Conservation (phyloP, 2,888 invertebrate species). For the Melieria omissa region DNA sequence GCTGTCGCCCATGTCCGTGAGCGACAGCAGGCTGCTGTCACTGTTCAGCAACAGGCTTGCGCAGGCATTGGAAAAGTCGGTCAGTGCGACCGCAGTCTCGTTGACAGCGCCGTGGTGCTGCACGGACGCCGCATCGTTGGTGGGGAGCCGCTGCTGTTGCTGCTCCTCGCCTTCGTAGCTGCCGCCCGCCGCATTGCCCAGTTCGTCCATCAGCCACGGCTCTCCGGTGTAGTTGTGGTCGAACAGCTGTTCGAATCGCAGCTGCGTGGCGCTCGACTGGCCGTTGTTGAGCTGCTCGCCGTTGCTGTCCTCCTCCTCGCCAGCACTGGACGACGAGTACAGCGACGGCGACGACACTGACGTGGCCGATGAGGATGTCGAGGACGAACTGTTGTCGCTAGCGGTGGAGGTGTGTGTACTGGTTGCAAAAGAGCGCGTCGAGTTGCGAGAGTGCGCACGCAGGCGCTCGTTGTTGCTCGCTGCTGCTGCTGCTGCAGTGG, state of each 20-base stretch:
- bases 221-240: slow-evolving; percentile 8
- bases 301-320: slow-evolving; percentile 21
- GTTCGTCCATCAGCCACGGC: slow-evolving; percentile 14
- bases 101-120: slow-evolving; percentile 10
- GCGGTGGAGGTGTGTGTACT: not conserved
- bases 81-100: slow-evolving; percentile 25
- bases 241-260: slow-evolving; percentile 18
- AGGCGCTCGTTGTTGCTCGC: not conserved
- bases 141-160: not conserved
- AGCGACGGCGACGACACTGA: slow-evolving; percentile 26
- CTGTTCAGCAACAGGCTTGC: not conserved
- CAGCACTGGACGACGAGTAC: slow-evolving; percentile 31
- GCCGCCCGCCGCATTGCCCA: not conserved
- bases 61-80: slow-evolving; percentile 23
- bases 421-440: no score
- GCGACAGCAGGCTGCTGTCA: no score
- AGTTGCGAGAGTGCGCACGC: not conserved
- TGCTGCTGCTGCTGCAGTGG: slow-evolving; percentile 12
- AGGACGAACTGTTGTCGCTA: slow-evolving; percentile 27
- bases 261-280: not conserved
- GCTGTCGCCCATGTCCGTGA: no score
- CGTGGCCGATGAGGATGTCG: slow-evolving; percentile 27
- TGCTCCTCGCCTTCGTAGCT: slow-evolving; percentile 12
- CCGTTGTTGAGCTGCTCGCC: not conserved
- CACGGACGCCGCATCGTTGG: not conserved